Percentiles rank a stretch among this genome's conserved stretches.
These are phyloP conservation scores for Zosterops hypoxanthus DNA, from an alignment of 2,113 vertebrate genomes.

Conservation along the genomic window DNA sequence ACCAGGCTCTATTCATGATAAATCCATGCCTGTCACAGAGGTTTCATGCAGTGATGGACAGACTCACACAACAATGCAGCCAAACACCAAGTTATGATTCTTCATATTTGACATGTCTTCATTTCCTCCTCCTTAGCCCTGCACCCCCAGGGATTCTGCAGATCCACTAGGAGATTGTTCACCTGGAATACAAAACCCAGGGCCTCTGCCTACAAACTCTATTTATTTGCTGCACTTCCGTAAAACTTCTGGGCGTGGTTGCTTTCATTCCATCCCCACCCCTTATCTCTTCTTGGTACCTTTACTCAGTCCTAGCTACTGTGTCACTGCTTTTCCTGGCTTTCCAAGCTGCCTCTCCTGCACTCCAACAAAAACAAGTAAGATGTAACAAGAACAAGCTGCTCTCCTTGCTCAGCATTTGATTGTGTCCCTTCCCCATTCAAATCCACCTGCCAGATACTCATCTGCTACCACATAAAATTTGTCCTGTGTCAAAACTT, in stretches of 20 bases:
- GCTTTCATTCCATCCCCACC: neutral
- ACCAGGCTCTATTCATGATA: neutral
- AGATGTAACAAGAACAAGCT: neutral
- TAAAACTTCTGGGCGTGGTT: neutral
- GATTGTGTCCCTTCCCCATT: neutral
- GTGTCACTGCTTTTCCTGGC: neutral
- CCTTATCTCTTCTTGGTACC: neutral
- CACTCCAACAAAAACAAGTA: accelerated
- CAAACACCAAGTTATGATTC: neutral
- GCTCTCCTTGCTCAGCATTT: neutral
- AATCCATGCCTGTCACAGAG: neutral
- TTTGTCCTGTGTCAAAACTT: neutral
- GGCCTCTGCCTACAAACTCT: neutral
- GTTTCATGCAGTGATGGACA: neutral
- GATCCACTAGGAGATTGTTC: neutral
- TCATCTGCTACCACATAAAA: neutral
- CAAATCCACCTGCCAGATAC: neutral
- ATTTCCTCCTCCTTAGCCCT: slow-evolving; percentile 12
- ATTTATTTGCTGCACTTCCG: neutral
- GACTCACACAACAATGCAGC: neutral
- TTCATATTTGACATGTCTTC: neutral
- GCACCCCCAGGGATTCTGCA: neutral
- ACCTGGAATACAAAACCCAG: slow-evolving; percentile 8
- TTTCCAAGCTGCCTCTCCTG: neutral
- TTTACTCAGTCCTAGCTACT: neutral